Evolutionary conservation across 1,140 invertebrate genomes (phyloP).

Genomic region (Steinernema feltiae): DNA sequence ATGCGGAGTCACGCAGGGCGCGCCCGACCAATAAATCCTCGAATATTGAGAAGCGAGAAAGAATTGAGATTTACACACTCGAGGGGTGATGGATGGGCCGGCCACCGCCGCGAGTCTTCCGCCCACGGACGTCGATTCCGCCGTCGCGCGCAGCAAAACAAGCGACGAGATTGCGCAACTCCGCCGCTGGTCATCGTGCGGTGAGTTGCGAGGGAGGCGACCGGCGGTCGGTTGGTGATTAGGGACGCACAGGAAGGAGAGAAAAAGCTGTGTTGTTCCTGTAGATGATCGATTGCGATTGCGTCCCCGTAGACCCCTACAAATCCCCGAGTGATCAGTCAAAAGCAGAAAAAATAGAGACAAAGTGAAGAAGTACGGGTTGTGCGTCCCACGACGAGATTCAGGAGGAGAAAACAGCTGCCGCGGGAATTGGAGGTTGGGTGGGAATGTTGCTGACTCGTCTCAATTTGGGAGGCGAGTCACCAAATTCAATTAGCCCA

Average conservation of each 20-base stretch:
- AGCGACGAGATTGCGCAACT: not conserved
- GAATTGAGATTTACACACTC: conserved; percentile 15
- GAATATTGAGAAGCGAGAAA: conserved; percentile 10
- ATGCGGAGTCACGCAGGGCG: not conserved
- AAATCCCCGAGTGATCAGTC: conserved; percentile 7
- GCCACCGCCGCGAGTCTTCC: not conserved
- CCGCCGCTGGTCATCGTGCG: no score
- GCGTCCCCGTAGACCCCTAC: not conserved
- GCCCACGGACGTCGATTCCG: not conserved
- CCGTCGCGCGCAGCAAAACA: not conserved
- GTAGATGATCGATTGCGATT: not conserved
- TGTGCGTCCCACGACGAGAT: not conserved
- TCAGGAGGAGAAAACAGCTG: not conserved
- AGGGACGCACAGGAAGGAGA: not conserved
- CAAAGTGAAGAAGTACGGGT: not conserved
- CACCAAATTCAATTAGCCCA: no score
- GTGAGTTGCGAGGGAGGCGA: not conserved
- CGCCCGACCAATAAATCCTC: not conserved
- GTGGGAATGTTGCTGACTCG: no score
- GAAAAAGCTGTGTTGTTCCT: not conserved
- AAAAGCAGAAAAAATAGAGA: not conserved
- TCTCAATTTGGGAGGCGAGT: no score
- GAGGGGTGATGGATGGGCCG: conserved; percentile 10
- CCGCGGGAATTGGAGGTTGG: not conserved
- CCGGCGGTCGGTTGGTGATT: not conserved